phyloP scores from a whole-genome alignment of 2,113 vertebrate species.

The Machaerirhynchus nigripectus region DNA sequence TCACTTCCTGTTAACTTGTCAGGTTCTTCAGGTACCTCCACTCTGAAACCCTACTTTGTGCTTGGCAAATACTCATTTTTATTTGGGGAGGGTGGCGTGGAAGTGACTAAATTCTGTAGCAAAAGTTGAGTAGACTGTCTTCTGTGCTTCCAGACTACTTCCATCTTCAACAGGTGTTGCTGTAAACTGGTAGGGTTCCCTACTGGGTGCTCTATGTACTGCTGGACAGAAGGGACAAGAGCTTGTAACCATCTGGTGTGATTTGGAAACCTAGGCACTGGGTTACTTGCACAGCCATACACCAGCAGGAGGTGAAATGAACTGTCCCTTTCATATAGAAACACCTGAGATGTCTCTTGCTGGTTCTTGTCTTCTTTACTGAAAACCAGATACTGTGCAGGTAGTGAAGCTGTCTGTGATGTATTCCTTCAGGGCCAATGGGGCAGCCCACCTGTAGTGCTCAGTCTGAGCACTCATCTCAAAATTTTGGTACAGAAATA shows the following conservation, averaged over 20 bases:
- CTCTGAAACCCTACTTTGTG: background rate
- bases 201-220: background rate
- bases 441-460: background rate
- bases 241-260: background rate
- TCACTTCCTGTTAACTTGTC: slow-evolving; percentile 91
- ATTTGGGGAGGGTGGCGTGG: background rate
- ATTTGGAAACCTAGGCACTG: background rate
- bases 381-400: background rate
- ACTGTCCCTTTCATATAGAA: background rate
- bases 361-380: background rate
- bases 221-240: background rate
- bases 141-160: background rate
- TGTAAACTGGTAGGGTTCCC: background rate
- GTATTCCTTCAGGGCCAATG: background rate
- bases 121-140: background rate
- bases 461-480: background rate
- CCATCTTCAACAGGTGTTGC: background rate
- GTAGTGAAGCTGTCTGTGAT: background rate
- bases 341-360: background rate
- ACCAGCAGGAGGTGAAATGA: background rate
- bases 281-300: background rate
- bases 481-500: background rate
- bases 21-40: slow-evolving; percentile 89
- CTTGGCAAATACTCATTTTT: background rate
- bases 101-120: background rate